Base-by-base conservation (phyloP, 2,888 invertebrate species). In the Tiliacea aurago region DNA sequence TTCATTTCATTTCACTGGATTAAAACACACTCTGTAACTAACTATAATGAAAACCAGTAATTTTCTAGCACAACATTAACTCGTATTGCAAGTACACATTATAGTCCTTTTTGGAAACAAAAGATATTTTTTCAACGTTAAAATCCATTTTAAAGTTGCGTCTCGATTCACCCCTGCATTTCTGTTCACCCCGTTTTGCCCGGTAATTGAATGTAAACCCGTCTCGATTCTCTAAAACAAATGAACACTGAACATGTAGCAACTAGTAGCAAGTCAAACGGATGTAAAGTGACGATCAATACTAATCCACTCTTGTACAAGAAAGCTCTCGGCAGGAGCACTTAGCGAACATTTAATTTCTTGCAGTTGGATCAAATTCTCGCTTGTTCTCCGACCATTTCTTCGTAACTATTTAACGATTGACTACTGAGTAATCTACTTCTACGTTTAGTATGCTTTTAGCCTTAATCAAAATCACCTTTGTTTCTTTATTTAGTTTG, bases 311-410 rank as follows among this genome's bases (percentile, higher is more conserved):
- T 82, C 37, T 45, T 53, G 53, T 56, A 73, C 66, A 66, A 73
- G 70, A 68, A 67, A 81, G 78, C 56, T 63, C 59, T 68, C 59
- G 67, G 23, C 55, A 41, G 28, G 47, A 78, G 83, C 80, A 82
- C 78, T 81, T 82, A 81, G 59, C 20, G 51, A 68, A 33, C 79
- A 73, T 78, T 78, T 78, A 70, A 73, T 64, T 61, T 65, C 56
- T 73, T 56, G 58, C 53, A 78, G 61, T 49, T 20, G 45, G 41
- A 49, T 51, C 37, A 15, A 68, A 63, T 53, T 47, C 47, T 73
- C 28, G 78, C 49, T 23, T 61, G 64, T 45, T 49, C 59, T 43
- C 13, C 7, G 2, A 65, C 45, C 64, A 78, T 73, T 81, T 62
- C 45, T 73, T 68, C 49, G 63, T 63, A 66, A 69, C 72, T 64